phyloP scores from a whole-genome alignment of 2,888 invertebrate species.

The Pasiphila rectangulata region DNA sequence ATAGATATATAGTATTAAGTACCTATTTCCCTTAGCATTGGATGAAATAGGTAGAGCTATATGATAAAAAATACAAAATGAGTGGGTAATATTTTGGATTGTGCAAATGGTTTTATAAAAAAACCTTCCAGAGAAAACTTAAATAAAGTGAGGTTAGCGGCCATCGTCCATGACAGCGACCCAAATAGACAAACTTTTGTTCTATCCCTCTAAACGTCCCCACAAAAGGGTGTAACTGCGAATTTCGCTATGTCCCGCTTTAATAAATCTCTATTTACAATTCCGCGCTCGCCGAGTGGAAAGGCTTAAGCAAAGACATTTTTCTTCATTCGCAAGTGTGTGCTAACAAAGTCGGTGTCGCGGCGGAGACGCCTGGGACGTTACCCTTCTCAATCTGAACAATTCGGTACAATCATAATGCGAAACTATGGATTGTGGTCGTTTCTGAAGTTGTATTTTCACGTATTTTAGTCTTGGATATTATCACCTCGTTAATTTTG shows the following conservation, averaged over 20 bases:
- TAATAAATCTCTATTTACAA: slow-evolving; percentile 80
- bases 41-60: no score
- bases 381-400: slow-evolving; percentile 61
- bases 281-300: slow-evolving; percentile 68
- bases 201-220: slow-evolving; percentile 44
- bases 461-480: slow-evolving; percentile 41
- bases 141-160: slow-evolving; percentile 25
- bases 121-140: slow-evolving; percentile 11
- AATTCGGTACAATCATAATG: slow-evolving; percentile 59
- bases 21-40: no score
- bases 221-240: slow-evolving; percentile 56
- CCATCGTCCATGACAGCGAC: slow-evolving; percentile 29
- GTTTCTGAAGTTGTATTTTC: slow-evolving; percentile 43
- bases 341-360: slow-evolving; percentile 68
- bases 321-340: slow-evolving; percentile 77
- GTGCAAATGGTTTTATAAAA: not conserved
- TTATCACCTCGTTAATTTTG: slow-evolving; percentile 35
- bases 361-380: slow-evolving; percentile 49
- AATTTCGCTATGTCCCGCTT: slow-evolving; percentile 68
- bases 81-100: not conserved
- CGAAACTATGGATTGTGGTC: slow-evolving; percentile 32
- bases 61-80: no score
- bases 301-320: slow-evolving; percentile 76
- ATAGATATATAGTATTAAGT: no score
- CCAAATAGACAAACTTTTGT: slow-evolving; percentile 47